Conservation (phyloP, 1,140 invertebrate species). For the Nymphalis io region DNA sequence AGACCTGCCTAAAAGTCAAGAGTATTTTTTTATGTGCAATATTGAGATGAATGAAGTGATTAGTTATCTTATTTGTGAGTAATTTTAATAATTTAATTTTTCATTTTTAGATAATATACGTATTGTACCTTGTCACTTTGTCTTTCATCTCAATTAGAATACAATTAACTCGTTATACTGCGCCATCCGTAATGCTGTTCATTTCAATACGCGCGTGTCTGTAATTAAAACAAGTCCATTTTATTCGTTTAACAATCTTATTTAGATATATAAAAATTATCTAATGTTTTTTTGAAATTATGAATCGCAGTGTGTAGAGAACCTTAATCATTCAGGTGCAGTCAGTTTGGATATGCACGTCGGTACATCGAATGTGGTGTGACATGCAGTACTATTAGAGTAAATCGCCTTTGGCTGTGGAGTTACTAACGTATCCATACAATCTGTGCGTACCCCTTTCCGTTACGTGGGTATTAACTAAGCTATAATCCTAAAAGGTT, state of each 20-base stretch:
- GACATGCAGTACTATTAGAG: constrained; percentile 13
- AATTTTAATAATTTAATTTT: too few species aligned
- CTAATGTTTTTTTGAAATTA: too few species aligned
- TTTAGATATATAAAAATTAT: background rate
- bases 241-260: background rate
- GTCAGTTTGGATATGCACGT: constrained; percentile 8
- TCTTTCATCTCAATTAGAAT: too few species aligned
- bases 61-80: too few species aligned
- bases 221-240: background rate
- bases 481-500: constrained; percentile 33
- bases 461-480: constrained; percentile 20
- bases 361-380: background rate
- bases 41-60: too few species aligned
- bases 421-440: constrained; percentile 4
- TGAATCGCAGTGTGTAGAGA: background rate
- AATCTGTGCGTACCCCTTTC: background rate
- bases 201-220: too few species aligned
- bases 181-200: too few species aligned
- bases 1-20: too few species aligned
- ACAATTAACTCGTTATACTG: too few species aligned
- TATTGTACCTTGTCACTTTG: too few species aligned
- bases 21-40: too few species aligned
- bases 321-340: constrained; percentile 8
- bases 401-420: constrained; percentile 22
- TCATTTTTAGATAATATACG: too few species aligned